Evolutionary conservation across 2,797 vertebrate species (phyloP).

Genomic region (Pantherophis alleghaniensis): DNA sequence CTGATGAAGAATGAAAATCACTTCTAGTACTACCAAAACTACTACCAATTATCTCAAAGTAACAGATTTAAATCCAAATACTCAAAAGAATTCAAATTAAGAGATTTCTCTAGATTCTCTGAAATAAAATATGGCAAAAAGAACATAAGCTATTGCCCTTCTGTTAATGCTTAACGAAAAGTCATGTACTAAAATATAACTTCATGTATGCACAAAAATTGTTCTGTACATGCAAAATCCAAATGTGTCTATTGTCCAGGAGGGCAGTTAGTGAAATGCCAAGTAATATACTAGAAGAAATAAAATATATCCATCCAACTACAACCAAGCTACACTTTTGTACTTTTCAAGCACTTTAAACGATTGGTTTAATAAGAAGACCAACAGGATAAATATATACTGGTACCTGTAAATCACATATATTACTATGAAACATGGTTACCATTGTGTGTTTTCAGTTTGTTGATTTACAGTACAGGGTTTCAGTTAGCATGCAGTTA

Average conservation of each 20-base stretch:
- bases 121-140: neutral
- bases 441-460: neutral
- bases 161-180: neutral
- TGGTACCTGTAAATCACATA: neutral
- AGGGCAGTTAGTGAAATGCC: neutral
- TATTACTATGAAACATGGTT: neutral
- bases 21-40: constrained; percentile 30
- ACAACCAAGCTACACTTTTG: neutral
- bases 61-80: neutral
- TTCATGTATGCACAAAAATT: neutral
- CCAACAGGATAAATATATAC: neutral
- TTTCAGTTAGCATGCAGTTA: constrained; percentile 26
- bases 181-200: neutral
- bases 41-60: constrained; percentile 20
- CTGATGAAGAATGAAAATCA: constrained; percentile 27
- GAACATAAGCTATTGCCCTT: neutral
- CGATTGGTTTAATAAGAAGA: neutral
- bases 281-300: neutral
- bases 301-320: neutral
- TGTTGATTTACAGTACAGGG: neutral
- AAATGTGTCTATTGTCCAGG: neutral
- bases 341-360: neutral
- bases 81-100: neutral
- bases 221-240: neutral
- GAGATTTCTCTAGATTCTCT: neutral